Conservation (phyloP, 2,888 invertebrate species). For the Altica lythri region DNA sequence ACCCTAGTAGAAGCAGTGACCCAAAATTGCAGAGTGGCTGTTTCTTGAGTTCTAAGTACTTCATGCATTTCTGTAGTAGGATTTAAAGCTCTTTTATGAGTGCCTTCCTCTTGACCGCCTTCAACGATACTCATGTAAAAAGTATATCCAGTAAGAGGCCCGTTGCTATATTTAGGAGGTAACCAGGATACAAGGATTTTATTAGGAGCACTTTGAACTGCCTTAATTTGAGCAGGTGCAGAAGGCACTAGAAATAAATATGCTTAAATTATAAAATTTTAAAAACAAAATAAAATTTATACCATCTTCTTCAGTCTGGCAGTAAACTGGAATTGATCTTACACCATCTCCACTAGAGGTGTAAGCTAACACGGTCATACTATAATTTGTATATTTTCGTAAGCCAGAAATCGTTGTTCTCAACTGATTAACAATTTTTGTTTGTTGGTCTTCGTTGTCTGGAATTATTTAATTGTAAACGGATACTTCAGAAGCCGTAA, state of each 20-base stretch:
- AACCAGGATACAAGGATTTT: slow-evolving; percentile 90
- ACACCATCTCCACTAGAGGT: slow-evolving; percentile 90
- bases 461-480: slow-evolving; percentile 39
- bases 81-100: slow-evolving; percentile 74
- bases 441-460: slow-evolving; percentile 77
- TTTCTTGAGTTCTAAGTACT: slow-evolving; percentile 70
- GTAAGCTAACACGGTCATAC: slow-evolving; percentile 86
- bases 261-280: slow-evolving; percentile 2
- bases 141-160: slow-evolving; percentile 80
- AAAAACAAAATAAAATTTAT: neutral
- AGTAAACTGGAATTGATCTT: slow-evolving; percentile 80
- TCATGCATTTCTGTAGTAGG: slow-evolving; percentile 74
- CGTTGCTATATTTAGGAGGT: slow-evolving; percentile 83
- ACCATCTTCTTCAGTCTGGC: slow-evolving; percentile 91
- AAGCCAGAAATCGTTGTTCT: slow-evolving; percentile 76
- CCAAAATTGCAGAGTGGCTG: slow-evolving; percentile 76
- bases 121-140: slow-evolving; percentile 82
- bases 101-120: slow-evolving; percentile 78
- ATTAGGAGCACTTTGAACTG: slow-evolving; percentile 81
- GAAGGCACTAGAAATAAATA: slow-evolving; percentile 76
- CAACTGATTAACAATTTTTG: slow-evolving; percentile 74
- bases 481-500: too few relatives aligned
- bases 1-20: slow-evolving; percentile 77
- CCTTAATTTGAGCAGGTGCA: slow-evolving; percentile 88
- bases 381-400: slow-evolving; percentile 88